Evolutionary conservation across 2,113 vertebrate genomes (phyloP).

Genomic region (Symphodus melops): DNA sequence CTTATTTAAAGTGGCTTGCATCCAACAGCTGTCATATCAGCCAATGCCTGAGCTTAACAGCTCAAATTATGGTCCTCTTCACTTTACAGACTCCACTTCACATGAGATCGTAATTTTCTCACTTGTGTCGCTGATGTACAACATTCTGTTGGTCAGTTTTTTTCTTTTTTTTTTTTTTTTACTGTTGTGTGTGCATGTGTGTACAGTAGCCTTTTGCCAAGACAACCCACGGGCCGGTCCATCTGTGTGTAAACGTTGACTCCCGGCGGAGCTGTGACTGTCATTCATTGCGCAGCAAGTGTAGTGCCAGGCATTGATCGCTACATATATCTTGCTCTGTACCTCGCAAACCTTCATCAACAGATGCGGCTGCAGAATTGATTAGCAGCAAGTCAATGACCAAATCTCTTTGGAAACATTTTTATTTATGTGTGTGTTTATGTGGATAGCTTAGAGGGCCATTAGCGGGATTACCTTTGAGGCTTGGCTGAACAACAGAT

Average conservation of each 20-base stretch:
- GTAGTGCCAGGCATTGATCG: conserved; percentile 80
- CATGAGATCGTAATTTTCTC: conserved; percentile 53
- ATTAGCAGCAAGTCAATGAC: conserved; percentile 83
- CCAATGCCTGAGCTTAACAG: conserved; percentile 48
- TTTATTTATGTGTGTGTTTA: conserved; percentile 87
- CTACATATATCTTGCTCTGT: conserved; percentile 79
- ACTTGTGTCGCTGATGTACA: conserved; percentile 67
- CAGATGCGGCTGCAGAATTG: conserved; percentile 83
- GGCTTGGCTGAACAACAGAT: conserved; percentile 85
- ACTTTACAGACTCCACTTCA: conserved; percentile 56
- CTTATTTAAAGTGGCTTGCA: conserved; percentile 27
- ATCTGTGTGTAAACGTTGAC: conserved; percentile 73
- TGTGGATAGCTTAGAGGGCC: conserved; percentile 85
- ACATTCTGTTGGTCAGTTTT: conserved; percentile 63
- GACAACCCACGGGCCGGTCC: conserved; percentile 50
- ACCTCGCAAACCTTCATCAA: conserved; percentile 82
- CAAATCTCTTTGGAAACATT: conserved; percentile 85
- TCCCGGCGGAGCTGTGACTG: conserved; percentile 76
- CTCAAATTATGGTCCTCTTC: conserved; percentile 61
- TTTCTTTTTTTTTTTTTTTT: no score
- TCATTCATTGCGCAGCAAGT: conserved; percentile 65
- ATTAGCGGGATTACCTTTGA: conserved; percentile 87
- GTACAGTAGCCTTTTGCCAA: conserved; percentile 56
- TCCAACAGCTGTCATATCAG: conserved; percentile 55
- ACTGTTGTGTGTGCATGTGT: conserved; percentile 31